phyloP scores from a whole-genome alignment of 2,113 vertebrate species.

The Scomber japonicus region DNA sequence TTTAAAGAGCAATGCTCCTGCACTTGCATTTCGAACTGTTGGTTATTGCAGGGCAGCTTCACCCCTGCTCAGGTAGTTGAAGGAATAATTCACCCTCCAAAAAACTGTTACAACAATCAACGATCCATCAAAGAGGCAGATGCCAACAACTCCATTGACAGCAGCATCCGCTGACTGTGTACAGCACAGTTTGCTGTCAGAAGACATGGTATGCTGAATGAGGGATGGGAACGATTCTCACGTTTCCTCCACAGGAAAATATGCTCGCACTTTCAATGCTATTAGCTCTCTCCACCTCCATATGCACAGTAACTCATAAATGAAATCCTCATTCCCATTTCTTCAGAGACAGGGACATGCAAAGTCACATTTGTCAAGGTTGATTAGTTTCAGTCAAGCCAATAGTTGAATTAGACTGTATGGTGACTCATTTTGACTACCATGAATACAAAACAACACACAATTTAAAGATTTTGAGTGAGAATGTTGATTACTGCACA shows the following conservation, averaged over 20 bases:
- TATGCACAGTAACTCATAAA: not conserved
- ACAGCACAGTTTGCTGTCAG: not conserved
- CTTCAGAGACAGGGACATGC: not conserved
- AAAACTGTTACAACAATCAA: not conserved
- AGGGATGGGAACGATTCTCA: not conserved
- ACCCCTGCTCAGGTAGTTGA: not conserved
- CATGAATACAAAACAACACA: not conserved
- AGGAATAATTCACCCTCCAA: slow-evolving; percentile 20
- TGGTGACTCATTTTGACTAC: no score
- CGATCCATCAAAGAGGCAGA: slow-evolving; percentile 22
- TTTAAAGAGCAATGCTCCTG: slow-evolving; percentile 35
- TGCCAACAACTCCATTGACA: not conserved
- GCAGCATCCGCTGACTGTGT: not conserved
- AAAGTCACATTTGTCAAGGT: not conserved
- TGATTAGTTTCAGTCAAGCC: not conserved
- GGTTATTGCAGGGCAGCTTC: slow-evolving; percentile 6
- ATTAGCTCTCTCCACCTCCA: not conserved
- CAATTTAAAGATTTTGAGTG: no score
- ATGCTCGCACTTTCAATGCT: not conserved
- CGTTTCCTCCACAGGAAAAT: slow-evolving; percentile 4
- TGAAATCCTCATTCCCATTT: not conserved
- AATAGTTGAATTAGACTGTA: not conserved
- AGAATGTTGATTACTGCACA: not conserved
- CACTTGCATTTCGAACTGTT: slow-evolving; percentile 20
- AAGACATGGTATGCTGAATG: not conserved